phyloP scores from a whole-genome alignment of 23 tunicate genomes.

The Ascidia mentula region DNA sequence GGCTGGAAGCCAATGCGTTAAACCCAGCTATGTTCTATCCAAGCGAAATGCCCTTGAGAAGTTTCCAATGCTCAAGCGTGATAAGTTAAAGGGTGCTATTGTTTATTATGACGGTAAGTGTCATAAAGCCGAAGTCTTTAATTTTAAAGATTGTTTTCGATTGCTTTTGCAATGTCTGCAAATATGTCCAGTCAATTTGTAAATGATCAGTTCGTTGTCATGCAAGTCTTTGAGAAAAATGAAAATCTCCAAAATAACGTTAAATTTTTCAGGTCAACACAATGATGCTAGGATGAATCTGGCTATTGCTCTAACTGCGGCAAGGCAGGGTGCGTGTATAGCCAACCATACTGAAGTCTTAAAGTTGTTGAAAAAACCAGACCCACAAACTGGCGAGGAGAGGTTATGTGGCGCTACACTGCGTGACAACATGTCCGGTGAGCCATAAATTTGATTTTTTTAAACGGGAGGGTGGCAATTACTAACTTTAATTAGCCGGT shows the following conservation, averaged over 20 bases:
- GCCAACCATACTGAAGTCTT: constrained; percentile 82
- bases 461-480: not conserved
- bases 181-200: too few relatives aligned
- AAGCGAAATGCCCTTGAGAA: constrained; percentile 82
- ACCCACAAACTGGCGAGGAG: constrained; percentile 47
- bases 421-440: constrained; percentile 57
- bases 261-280: constrained; percentile 65
- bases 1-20: constrained; percentile 78
- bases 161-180: too few relatives aligned
- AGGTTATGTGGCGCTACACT: constrained; percentile 75
- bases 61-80: constrained; percentile 90
- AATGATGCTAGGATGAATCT: constrained; percentile 93
- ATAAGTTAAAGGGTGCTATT: constrained; percentile 88
- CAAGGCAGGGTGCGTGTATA: constrained; percentile 87
- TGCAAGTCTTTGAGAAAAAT: too few relatives aligned
- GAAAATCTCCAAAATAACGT: too few relatives aligned
- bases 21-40: constrained; percentile 72
- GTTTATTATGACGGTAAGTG: constrained; percentile 91
- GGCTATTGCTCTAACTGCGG: constrained; percentile 87
- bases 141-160: too few relatives aligned
- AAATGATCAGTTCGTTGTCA: too few relatives aligned
- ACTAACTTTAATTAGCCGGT: too few relatives aligned
- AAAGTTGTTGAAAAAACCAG: constrained; percentile 47
- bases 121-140: too few relatives aligned
- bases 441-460: not conserved